Base-by-base conservation (phyloP, 2,797 vertebrate genomes). In the Pseudomugil tenellus region DNA sequence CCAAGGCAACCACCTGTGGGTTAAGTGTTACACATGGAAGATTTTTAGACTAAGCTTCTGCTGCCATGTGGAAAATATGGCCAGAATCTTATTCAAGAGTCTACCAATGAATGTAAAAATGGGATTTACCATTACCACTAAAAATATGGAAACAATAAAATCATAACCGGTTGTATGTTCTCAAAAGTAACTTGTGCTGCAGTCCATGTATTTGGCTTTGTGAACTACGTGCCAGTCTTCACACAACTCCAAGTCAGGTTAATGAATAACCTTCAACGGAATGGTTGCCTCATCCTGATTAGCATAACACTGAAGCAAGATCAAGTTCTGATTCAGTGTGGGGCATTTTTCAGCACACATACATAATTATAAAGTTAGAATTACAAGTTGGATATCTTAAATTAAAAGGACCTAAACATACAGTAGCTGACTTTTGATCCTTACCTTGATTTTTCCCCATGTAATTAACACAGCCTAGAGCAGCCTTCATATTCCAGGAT, bases 1-100 rank as follows among this genome's bases (percentile, higher is more conserved):
- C 77, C 70, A 86, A 35, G 67, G 70, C 65, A 86, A 83, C 70
- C 39, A 69, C 76, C 60, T 52, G 70, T 78, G 34, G 57, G 53
- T 67, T 67, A 64, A 73, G 59, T 57, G 62, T 41, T 68, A 37
- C 23, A 63, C 63, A 75, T 63, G 37, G 13, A 63, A 58, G 28
- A 46, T 61, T 79, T 82, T 64, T 58, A 69, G 52, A 51, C 53
- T 35, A 53, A 76, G 59, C 43, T 76, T 75, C 63, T 68, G 51
- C 41, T 58, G 26, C 48, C 17, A 39, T 49, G 57, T 67, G 58
- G n/a, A 37, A 69, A 72, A 65, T 58, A 55, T 21, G 8, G 37
- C 57, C 31, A 53, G 48, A 12, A 53, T 60, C 25, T 59, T 21
- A 32, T 35, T n/a, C 16, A 46, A 4, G 11, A 35, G 46, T 39